Base-by-base conservation (phyloP, 2,888 invertebrate species). In the Phoenoteleia sp. region DNA sequence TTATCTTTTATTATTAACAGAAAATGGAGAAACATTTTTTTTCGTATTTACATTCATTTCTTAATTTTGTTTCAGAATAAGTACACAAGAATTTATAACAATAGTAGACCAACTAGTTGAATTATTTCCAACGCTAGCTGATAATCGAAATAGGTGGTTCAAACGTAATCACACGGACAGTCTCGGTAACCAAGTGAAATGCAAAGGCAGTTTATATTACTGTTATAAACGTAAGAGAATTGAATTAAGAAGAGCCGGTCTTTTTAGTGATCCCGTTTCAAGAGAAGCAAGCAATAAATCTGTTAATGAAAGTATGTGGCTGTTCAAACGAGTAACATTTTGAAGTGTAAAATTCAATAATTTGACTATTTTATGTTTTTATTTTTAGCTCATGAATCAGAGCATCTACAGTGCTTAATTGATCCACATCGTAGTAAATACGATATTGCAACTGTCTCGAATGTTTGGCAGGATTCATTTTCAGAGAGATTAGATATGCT, bases 391-490 rank as follows among this genome's bases (percentile, higher is more conserved):
- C 7, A 3, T 36, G 58, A 58, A 36, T 19, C 36, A 11, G 9
- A 58, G 36, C 58, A 58, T 36, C 19, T 71, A n/a, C 19, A 56
- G 21, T 45, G 60, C 13, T 60, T 74, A 15, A 74, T 47, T 21
- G 60, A 60, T 33, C 17, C 39, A n/a, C 25, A 74, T 74, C 74
- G 60, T 56, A 29, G 17, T n/a, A 56, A 56, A 19, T 45, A 71
- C 45, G 71, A 56, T 27, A 71, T 71, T 29, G 71, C 54, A 19
- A 71, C 56, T 9, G 71, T 71, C 19, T 56, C 71, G 13, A 71
- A 3, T 45, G 56, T 29, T 7, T 71, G 71, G 71, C 71, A 71
- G 17, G 49, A 47, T 47, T 33, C 47, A 21, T 66, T 66, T 33
- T 27, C 29, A 5, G 66, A 66, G 21, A 17, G 66, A 29, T 7